Conservation (phyloP, 2,113 vertebrate species). For the Microcebus tavaratra region DNA sequence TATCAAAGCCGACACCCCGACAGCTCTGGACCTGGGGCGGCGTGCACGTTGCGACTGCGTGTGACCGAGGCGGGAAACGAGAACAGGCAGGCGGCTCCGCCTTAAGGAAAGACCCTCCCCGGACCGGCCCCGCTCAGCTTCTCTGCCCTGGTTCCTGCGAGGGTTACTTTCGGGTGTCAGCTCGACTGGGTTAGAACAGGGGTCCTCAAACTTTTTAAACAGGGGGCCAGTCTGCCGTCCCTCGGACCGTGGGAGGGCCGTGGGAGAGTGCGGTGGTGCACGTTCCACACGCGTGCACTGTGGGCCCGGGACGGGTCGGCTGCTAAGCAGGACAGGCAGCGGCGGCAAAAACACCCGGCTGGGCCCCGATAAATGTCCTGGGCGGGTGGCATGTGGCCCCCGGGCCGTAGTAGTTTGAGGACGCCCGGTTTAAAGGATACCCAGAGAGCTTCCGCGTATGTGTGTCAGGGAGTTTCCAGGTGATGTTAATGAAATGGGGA, state of each 20-base stretch:
- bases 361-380: too few relatives aligned
- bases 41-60: neutral
- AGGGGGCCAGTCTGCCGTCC: too few relatives aligned
- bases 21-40: neutral
- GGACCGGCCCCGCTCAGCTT: neutral
- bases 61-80: conserved; percentile 1
- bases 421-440: neutral
- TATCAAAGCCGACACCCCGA: neutral
- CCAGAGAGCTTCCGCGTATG: neutral
- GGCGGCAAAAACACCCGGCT: too few relatives aligned
- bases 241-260: too few relatives aligned
- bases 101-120: neutral
- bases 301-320: too few relatives aligned
- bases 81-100: neutral
- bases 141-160: neutral
- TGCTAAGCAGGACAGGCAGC: too few relatives aligned
- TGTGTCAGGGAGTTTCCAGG: neutral
- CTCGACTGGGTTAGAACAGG: too few relatives aligned
- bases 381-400: too few relatives aligned
- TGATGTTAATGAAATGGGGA: neutral
- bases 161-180: neutral
- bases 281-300: too few relatives aligned
- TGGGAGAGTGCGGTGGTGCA: too few relatives aligned
- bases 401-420: too few relatives aligned
- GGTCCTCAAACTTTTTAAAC: too few relatives aligned